phyloP scores from a whole-genome alignment of 2,888 invertebrate species.

The Sinelater perroti region DNA sequence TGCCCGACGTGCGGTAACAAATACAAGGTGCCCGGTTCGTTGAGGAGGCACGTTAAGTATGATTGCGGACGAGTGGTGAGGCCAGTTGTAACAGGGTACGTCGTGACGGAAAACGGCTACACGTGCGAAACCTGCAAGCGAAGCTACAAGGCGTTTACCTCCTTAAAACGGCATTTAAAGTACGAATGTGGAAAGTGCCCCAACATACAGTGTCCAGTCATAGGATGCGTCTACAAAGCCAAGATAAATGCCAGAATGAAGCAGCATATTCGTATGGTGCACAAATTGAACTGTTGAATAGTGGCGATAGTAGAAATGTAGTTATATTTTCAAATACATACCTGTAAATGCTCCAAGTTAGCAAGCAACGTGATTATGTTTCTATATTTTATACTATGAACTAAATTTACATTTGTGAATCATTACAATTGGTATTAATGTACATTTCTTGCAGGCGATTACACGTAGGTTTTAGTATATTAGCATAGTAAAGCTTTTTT shows the following conservation, averaged over 20 bases:
- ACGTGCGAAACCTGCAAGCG: slow-evolving; percentile 25
- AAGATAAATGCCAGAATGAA: slow-evolving; percentile 31
- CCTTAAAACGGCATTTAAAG: slow-evolving; percentile 30
- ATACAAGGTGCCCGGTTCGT: slow-evolving; percentile 35
- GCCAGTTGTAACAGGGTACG: slow-evolving; percentile 31
- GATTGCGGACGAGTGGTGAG: slow-evolving; percentile 42
- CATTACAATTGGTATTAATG: too few relatives aligned
- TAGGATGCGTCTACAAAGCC: slow-evolving; percentile 28
- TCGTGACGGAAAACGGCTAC: slow-evolving; percentile 18
- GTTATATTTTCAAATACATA: too few relatives aligned
- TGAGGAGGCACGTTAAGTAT: slow-evolving; percentile 43
- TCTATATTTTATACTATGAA: too few relatives aligned
- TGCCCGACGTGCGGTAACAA: slow-evolving; percentile 42
- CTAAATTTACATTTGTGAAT: too few relatives aligned
- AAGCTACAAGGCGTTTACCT: slow-evolving; percentile 24
- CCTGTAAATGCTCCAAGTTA: too few relatives aligned
- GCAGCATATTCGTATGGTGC: slow-evolving; percentile 33
- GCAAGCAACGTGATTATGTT: too few relatives aligned
- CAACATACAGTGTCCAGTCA: slow-evolving; percentile 24
- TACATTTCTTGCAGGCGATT: too few relatives aligned
- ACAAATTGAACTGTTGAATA: slow-evolving; percentile 20
- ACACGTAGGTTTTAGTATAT: too few relatives aligned
- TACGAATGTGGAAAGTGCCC: slow-evolving; percentile 33
- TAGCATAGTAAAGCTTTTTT: too few relatives aligned
- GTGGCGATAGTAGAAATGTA: too few relatives aligned